Conservation (phyloP, 2,888 invertebrate genomes). For the Kryphioiulus occultus region DNA sequence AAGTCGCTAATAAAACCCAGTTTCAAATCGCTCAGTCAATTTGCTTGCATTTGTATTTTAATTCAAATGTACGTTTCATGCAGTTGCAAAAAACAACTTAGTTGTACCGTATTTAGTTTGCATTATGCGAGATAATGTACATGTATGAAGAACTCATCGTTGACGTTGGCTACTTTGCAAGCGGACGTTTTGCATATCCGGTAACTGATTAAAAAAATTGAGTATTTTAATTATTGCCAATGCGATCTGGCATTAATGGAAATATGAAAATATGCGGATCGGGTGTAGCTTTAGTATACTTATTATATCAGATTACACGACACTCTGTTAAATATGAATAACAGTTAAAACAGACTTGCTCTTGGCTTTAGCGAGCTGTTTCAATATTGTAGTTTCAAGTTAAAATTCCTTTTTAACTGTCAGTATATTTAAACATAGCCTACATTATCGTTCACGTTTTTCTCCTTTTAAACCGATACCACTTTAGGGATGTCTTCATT, state of each 20-base stretch:
- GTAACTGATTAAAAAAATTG: not conserved
- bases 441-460: not conserved
- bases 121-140: not conserved
- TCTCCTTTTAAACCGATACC: not conserved
- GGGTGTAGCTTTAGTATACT: not conserved
- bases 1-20: too few species aligned
- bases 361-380: not conserved
- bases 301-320: not conserved
- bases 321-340: not conserved
- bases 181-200: not conserved
- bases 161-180: not conserved
- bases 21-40: too few species aligned
- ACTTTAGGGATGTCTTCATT: not conserved
- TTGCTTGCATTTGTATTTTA: too few species aligned
- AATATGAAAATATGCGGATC: not conserved
- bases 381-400: too few species aligned
- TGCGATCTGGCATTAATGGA: not conserved
- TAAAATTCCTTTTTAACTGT: not conserved
- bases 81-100: not conserved
- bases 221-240: constrained; percentile 31
- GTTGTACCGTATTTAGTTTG: not conserved
- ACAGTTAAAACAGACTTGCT: not conserved
- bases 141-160: not conserved
- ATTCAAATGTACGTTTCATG: not conserved
- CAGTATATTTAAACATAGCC: not conserved